Percentiles rank a stretch among this genome's conserved stretches.
Evolutionary conservation across 2,888 invertebrate species (phyloP).

Genomic region (Lithophane semibrunnea): DNA sequence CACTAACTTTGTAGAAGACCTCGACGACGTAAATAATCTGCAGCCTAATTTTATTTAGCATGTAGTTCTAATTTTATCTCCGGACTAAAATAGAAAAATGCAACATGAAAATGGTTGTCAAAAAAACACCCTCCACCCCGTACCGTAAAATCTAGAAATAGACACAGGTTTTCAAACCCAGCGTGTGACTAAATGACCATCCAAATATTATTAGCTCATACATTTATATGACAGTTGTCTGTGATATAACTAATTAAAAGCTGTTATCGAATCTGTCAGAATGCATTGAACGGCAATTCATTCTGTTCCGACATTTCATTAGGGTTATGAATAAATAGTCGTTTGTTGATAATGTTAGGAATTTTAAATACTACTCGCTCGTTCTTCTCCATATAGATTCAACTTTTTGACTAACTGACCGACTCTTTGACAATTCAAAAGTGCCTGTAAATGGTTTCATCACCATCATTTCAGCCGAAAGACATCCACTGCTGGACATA

Average conservation of each 20-base stretch:
- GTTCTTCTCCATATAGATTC: too few species aligned
- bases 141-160: slow-evolving; percentile 16
- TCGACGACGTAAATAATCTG: background rate
- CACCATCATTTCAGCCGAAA: too few species aligned
- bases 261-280: slow-evolving; percentile 39
- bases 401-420: too few species aligned
- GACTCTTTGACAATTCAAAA: too few species aligned
- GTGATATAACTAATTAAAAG: slow-evolving; percentile 50
- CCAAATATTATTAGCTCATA: slow-evolving; percentile 36
- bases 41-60: background rate
- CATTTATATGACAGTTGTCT: slow-evolving; percentile 46
- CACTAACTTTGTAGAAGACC: background rate
- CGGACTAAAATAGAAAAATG: background rate
- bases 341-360: background rate
- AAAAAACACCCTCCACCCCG: background rate
- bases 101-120: background rate
- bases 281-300: slow-evolving; percentile 20
- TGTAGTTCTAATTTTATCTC: background rate
- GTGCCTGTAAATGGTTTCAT: too few species aligned
- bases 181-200: background rate
- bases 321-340: slow-evolving; percentile 9
- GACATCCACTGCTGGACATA: too few species aligned
- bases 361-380: background rate
- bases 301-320: slow-evolving; percentile 43
- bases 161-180: slow-evolving; percentile 1